Percentiles rank a stretch among this genome's conserved stretches.
phyloP scores from a whole-genome alignment of 1,140 invertebrate genomes.

The Atta texana region DNA sequence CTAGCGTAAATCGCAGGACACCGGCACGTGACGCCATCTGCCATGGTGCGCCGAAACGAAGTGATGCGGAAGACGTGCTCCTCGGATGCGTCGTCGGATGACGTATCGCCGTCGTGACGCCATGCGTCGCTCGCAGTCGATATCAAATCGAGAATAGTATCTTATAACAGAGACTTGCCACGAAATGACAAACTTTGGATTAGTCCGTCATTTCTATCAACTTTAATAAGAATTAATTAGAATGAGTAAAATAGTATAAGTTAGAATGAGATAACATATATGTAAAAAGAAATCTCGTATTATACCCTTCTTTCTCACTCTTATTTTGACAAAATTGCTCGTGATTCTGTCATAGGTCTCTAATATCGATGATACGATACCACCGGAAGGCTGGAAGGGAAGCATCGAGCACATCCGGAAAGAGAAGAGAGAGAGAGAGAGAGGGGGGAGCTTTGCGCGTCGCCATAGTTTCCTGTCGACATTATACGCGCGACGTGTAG shows the following conservation, averaged over 20 bases:
- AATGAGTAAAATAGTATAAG: too few relatives aligned
- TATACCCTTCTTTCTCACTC: too few relatives aligned
- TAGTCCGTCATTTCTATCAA: too few relatives aligned
- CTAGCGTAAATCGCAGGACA: not conserved
- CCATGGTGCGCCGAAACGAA: not conserved
- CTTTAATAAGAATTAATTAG: too few relatives aligned
- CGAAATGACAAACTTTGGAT: too few relatives aligned
- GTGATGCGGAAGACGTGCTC: slow-evolving; percentile 3
- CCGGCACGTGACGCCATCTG: slow-evolving; percentile 62
- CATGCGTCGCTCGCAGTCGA: slow-evolving; percentile 13
- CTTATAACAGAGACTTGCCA: too few relatives aligned
- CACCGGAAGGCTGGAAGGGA: slow-evolving; percentile 62
- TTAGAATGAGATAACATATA: too few relatives aligned
- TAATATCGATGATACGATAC: slow-evolving; percentile 26
- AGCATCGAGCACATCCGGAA: slow-evolving; percentile 77
- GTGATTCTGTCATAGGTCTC: not conserved
- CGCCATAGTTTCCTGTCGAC: slow-evolving; percentile 72
- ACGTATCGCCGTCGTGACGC: slow-evolving; percentile 24
- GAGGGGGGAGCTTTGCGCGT: slow-evolving; percentile 12
- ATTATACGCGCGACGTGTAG: slow-evolving; percentile 57
- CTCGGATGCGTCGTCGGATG: slow-evolving; percentile 27
- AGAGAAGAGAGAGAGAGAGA: not conserved
- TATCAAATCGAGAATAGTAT: too few relatives aligned
- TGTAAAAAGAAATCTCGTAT: too few relatives aligned
- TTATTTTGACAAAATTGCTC: too few relatives aligned